Evolutionary conservation across 2,113 vertebrate species (phyloP), one percentile per base, ranked within the genome.

Genomic region (Bubo bubo): DNA sequence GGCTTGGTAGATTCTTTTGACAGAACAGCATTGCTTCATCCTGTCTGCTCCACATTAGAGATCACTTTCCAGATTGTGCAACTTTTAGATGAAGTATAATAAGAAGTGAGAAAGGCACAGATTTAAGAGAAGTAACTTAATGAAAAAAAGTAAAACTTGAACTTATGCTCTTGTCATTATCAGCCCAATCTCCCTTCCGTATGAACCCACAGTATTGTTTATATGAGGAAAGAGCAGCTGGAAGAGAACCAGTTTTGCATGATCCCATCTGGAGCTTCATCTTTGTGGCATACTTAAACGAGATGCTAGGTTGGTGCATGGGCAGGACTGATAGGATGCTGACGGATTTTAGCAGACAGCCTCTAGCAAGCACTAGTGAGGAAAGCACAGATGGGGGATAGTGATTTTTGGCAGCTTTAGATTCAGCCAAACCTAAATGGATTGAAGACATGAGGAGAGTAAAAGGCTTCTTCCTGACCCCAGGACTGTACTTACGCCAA

Each of bases 201-300:
- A 89, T 23, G 58, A 96, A 90, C 58, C 64, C 50, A 82, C 53
- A 90, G 71, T 88, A 93, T 91, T 94, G 95, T 93, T 95, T 81
- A 94, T 89, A 89, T 68, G 89, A 81, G 70, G 92, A 95, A 89
- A 86, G 83, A 95, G 93, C 95, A 96, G 79, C 93, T 97, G 93
- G 89, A 95, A 89, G 52, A 34, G 37, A 95, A 85, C 67, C 91
- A 85, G 93, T 90, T 95, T 95, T 95, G 50, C 77, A 66, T 95
- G 80, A 85, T 97, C 93, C 95, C 97, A 95, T 96, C 93, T 95
- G 96, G 89, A 97, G 86, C n/a, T 85, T 82, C 77, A 81, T 89
- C 80, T 85, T 68, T 67, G 86, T 94, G 93, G 80, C 93, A 95
- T 73, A 53, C 73, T 94, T 94, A 95, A 95, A 91, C 0, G 5